Evolutionary conservation across 2,797 vertebrate species (phyloP).

Genomic region (Gallinago stenura): DNA sequence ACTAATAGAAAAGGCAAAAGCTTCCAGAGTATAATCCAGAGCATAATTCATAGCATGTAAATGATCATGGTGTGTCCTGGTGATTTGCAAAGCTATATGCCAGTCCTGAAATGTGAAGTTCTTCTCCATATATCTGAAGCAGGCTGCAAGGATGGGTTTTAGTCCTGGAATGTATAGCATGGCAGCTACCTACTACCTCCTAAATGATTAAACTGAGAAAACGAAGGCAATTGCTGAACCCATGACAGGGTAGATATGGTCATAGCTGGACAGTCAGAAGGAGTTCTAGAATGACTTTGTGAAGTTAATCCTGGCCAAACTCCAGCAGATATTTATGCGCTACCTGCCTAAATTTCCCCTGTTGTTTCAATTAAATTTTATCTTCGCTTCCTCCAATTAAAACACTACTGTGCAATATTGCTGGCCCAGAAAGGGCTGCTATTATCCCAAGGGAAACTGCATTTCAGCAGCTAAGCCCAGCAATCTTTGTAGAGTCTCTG

Average conservation of each 20-base stretch:
- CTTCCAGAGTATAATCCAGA: background rate
- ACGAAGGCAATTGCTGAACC: background rate
- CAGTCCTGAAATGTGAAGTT: background rate
- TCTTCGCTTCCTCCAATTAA: conserved; percentile 1
- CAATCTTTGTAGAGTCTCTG: background rate
- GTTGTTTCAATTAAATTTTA: conserved; percentile 42
- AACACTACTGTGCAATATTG: background rate
- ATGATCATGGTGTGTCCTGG: background rate
- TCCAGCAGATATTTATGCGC: background rate
- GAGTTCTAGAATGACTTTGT: background rate
- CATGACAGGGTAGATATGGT: background rate
- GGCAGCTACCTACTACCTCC: background rate
- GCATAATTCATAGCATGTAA: background rate
- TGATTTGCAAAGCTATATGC: background rate
- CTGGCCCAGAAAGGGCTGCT: background rate
- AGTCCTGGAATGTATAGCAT: background rate
- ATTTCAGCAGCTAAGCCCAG: conserved; percentile 8
- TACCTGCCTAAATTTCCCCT: background rate
- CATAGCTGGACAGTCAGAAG: background rate
- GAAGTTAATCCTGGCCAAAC: background rate
- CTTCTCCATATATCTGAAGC: background rate
- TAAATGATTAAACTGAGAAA: background rate
- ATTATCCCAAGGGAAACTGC: background rate
- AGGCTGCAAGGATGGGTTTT: background rate
- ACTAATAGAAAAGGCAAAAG: background rate